Evolutionary conservation across 2,797 vertebrate genomes (phyloP), one percentile per base, ranked within the genome.

Genomic region (Fistularia tabacaria): DNA sequence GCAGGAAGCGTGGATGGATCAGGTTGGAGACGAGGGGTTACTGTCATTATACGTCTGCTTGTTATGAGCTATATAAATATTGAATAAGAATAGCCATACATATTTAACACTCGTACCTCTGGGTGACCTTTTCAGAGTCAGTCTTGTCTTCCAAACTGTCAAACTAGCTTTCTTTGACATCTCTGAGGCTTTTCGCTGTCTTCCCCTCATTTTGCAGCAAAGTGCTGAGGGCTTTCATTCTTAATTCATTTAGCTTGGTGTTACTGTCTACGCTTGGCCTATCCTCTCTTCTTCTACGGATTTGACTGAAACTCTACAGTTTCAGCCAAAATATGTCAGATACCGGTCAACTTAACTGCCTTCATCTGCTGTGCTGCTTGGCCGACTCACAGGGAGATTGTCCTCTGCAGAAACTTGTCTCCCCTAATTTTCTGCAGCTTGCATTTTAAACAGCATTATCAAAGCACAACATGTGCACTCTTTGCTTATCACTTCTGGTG

Each of bases 361-460:
- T 58, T 58, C 6, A 41, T 57, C n/a, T n/a, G n/a, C n/a, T n/a
- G n/a, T n/a, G n/a, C n/a, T n/a, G n/a, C n/a, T n/a, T n/a, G n/a
- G n/a, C n/a, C n/a, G n/a, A 36, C 39, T 51, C 46, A 10, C 13
- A 38, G 11, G 9, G 45, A 8, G 42, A 45, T 55, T 1, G 3
- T 36, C 25, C 57, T 69, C 55, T 52, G 66, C 61, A 43, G 25
- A 57, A 75, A 69, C 45, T 69, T 72, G 57, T 55, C 44, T 25
- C 6, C n/a, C 40, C 54, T 63, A 51, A 64, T 69, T 73, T 68
- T 51, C 46, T 7, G 9, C 7, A 45, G 46, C 66, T 71, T 57
- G 57, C 25, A 48, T 58, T 73, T 52, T 64, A 64, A 73, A 71
- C 54, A 14, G 40, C 40, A 49, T 66, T 74, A 74, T 76, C 51